Percentiles rank a stretch among this genome's conserved stretches.
Evolutionary conservation across 53 echinoderm and acorn worm genomes (phyloP).

Genomic region (Mesocentrotus franciscanus): DNA sequence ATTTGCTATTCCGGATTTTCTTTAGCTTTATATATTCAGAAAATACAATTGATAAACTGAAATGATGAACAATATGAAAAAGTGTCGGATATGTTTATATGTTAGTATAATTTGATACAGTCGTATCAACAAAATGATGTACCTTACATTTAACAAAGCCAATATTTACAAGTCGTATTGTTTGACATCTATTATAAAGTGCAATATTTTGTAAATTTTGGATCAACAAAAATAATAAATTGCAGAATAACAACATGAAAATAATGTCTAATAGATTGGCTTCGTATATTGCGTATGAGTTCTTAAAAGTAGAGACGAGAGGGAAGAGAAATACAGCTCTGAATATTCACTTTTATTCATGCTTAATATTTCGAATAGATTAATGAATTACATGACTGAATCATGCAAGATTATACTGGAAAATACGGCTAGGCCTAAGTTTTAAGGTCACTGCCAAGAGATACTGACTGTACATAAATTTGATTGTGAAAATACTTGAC

Average conservation of each 20-base stretch:
- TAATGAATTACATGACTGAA: background rate
- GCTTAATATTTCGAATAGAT: background rate
- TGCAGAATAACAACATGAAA: background rate
- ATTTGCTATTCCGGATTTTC: background rate
- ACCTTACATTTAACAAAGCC: background rate
- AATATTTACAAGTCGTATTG: background rate
- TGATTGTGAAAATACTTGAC: background rate
- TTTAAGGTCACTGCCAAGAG: background rate
- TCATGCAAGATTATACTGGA: too few species aligned
- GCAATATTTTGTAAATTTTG: slow-evolving; percentile 44
- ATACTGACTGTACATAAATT: background rate
- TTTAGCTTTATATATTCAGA: slow-evolving; percentile 37
- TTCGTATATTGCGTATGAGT: background rate
- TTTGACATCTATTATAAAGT: slow-evolving; percentile 28
- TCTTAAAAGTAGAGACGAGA: background rate
- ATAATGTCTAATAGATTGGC: background rate
- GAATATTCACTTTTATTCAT: background rate
- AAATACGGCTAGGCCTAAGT: too few species aligned
- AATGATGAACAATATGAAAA: background rate
- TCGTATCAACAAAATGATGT: background rate
- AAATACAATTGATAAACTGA: background rate
- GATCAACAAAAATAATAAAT: slow-evolving; percentile 33
- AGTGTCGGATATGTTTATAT: background rate
- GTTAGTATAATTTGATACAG: background rate
- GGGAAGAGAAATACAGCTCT: background rate